Conservation (phyloP, 1,140 invertebrate species). For the Adoxophyes honmai region DNA sequence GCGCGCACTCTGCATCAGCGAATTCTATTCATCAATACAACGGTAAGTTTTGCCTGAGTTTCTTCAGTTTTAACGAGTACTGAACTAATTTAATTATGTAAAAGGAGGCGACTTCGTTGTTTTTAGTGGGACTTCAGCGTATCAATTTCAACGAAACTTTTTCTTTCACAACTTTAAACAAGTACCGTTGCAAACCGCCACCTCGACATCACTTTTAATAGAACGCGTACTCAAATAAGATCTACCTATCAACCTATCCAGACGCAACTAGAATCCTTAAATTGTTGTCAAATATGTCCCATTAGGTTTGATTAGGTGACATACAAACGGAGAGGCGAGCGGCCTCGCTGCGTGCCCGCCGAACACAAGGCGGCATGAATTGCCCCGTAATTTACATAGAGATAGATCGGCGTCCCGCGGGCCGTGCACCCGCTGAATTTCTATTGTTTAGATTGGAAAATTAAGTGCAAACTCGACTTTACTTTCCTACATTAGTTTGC, state of each 20-base stretch:
- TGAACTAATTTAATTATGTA: too few species aligned
- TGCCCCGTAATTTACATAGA: slow-evolving; percentile 75
- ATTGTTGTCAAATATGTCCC: neutral
- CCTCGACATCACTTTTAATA: too few species aligned
- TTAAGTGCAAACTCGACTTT: slow-evolving; percentile 68
- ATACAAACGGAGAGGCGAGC: slow-evolving; percentile 10
- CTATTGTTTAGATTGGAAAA: slow-evolving; percentile 77
- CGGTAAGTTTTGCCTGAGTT: too few species aligned
- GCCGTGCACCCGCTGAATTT: slow-evolving; percentile 73
- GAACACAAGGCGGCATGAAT: slow-evolving; percentile 67
- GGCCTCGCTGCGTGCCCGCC: slow-evolving; percentile 9
- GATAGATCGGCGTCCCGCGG: slow-evolving; percentile 68
- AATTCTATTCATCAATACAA: slow-evolving; percentile 10
- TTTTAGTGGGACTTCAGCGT: too few species aligned
- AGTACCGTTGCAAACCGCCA: too few species aligned
- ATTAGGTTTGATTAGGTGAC: slow-evolving; percentile 19
- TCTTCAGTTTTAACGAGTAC: too few species aligned
- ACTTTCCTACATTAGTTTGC: slow-evolving; percentile 62
- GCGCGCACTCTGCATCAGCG: slow-evolving; percentile 28
- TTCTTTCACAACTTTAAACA: too few species aligned
- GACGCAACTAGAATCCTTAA: slow-evolving; percentile 5
- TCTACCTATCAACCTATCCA: neutral
- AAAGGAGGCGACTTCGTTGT: too few species aligned
- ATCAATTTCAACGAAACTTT: too few species aligned
- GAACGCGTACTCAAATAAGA: too few species aligned